phyloP scores from a whole-genome alignment of 2,888 invertebrate species.

The Sacculina carcini region DNA sequence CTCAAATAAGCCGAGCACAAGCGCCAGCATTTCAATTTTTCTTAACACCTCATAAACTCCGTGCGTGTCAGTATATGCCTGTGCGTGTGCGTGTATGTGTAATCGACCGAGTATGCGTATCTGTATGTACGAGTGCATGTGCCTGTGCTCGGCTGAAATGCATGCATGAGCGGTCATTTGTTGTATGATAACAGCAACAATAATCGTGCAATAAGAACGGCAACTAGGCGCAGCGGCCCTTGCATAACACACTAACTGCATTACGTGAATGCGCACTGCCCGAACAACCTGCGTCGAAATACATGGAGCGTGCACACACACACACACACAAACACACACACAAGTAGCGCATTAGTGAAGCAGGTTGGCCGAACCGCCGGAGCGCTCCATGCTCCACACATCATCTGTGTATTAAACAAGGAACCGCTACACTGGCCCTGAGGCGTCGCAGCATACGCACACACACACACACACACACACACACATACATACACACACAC shows the following conservation, averaged over 20 bases:
- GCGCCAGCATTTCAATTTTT: too few relatives aligned
- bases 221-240: too few relatives aligned
- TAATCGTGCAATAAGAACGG: too few relatives aligned
- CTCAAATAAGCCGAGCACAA: too few relatives aligned
- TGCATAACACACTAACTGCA: too few relatives aligned
- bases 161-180: not conserved
- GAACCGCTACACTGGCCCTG: not conserved
- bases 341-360: not conserved
- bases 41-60: too few relatives aligned
- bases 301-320: too few relatives aligned
- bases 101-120: not conserved
- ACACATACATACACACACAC: not conserved
- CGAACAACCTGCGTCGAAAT: too few relatives aligned
- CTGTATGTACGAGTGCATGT: not conserved
- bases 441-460: not conserved
- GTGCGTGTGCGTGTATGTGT: constrained; percentile 5
- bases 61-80: constrained; percentile 5
- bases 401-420: not conserved
- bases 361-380: too few relatives aligned
- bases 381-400: not conserved
- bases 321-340: not conserved
- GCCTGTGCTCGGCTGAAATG: not conserved
- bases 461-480: not conserved
- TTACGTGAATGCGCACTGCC: too few relatives aligned
- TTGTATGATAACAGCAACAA: too few relatives aligned